Percentiles rank a stretch among this genome's conserved stretches.
Evolutionary conservation across 1,140 invertebrate genomes (phyloP).

Genomic region (Trichogramma pretiosum): DNA sequence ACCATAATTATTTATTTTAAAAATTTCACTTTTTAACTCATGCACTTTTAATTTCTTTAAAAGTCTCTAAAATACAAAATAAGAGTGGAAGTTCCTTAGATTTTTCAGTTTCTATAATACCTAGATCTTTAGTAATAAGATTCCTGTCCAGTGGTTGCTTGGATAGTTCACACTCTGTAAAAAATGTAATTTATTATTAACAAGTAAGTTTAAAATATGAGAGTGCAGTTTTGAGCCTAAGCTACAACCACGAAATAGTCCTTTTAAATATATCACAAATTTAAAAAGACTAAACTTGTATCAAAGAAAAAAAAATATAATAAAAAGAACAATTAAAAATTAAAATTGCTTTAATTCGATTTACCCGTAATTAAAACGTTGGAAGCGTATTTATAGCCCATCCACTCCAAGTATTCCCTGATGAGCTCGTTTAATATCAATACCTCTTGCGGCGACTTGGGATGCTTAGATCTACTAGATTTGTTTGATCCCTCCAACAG

Average conservation of each 20-base stretch:
- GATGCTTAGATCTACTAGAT: conserved; percentile 24
- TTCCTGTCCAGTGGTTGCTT: conserved; percentile 36
- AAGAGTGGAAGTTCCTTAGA: conserved; percentile 36
- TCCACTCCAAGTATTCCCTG: conserved; percentile 45
- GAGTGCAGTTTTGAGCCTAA: too few species aligned
- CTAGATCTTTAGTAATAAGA: conserved; percentile 34
- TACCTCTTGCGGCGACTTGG: conserved; percentile 33
- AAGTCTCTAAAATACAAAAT: conserved; percentile 35
- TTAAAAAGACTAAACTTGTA: conserved; percentile 1
- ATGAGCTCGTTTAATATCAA: conserved; percentile 42
- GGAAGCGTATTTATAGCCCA: conserved; percentile 42
- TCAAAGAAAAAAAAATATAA: conserved; percentile 5
- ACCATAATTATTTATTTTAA: too few species aligned
- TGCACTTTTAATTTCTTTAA: conserved; percentile 29
- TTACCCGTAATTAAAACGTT: conserved; percentile 39
- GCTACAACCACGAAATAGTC: too few species aligned
- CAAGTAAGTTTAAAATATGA: too few species aligned
- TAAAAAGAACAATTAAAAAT: conserved; percentile 9
- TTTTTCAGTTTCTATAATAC: conserved; percentile 33
- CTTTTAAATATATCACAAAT: conserved; percentile 2
- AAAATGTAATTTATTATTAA: too few species aligned
- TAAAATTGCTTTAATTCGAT: background rate
- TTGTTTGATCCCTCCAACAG: conserved; percentile 32
- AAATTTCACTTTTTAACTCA: conserved; percentile 12
- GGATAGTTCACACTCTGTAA: conserved; percentile 38